A percentile compares a stretch with the other conserved stretches of the same genome.
Conservation (phyloP, 2,888 invertebrate species). For the Saturnia pavonia region DNA sequence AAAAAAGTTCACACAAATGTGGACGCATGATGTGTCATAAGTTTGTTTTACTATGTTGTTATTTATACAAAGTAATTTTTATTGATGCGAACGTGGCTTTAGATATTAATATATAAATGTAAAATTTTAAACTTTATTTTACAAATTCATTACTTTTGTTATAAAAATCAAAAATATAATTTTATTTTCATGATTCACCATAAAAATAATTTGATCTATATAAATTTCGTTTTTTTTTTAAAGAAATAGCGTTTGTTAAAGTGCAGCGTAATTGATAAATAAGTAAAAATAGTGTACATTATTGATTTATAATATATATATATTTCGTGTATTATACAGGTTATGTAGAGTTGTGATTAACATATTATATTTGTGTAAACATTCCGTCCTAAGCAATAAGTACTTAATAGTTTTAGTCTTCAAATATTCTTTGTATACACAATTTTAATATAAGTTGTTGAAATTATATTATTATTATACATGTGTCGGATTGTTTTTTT, state of each 20-base stretch:
- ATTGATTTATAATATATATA: neutral
- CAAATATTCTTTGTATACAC: conserved; percentile 28
- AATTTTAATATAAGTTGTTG: conserved; percentile 45
- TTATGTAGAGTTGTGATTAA: conserved; percentile 21
- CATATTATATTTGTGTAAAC: conserved; percentile 25
- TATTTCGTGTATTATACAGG: conserved; percentile 16
- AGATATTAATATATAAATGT: neutral
- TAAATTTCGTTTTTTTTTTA: neutral
- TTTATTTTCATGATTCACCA: neutral
- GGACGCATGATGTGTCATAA: too few species aligned
- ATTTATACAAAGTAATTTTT: neutral
- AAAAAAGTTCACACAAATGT: neutral
- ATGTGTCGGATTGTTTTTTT: neutral
- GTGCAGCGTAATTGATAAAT: neutral
- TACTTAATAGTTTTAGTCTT: conserved; percentile 30
- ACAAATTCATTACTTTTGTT: neutral
- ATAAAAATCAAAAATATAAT: neutral
- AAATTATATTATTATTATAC: conserved; percentile 42
- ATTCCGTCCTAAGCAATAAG: conserved; percentile 38
- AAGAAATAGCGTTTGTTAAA: neutral
- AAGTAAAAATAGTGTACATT: neutral
- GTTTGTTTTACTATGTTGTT: neutral
- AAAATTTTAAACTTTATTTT: neutral
- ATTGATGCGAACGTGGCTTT: neutral
- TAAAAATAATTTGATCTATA: neutral